Conservation (phyloP, 2,113 vertebrate genomes). For the Neolamprologus devosi region DNA sequence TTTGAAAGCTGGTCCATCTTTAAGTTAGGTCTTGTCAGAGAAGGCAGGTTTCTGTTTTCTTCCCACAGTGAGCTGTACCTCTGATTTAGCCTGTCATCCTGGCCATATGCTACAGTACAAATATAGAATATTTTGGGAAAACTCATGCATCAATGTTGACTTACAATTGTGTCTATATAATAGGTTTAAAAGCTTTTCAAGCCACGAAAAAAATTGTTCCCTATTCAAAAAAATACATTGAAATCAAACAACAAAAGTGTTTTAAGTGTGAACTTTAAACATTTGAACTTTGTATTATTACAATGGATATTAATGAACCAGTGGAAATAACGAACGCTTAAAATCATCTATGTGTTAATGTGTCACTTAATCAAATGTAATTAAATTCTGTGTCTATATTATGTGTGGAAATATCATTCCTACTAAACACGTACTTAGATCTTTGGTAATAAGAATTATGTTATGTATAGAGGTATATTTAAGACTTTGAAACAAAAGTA, state of each 20-base stretch:
- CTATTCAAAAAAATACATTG: neutral
- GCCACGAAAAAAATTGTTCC: fast-evolving
- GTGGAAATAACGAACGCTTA: neutral
- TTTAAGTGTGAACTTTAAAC: neutral
- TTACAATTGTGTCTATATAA: neutral
- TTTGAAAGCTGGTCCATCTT: neutral
- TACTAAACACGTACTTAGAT: neutral
- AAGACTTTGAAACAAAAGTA: neutral
- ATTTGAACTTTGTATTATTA: neutral
- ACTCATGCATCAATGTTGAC: neutral
- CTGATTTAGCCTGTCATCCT: neutral
- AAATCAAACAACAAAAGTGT: neutral
- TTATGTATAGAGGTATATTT: neutral
- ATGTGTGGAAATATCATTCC: neutral
- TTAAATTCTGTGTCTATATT: neutral
- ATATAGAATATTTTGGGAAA: neutral
- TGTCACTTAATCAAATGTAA: neutral
- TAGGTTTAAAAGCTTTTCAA: neutral
- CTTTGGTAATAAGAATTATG: neutral
- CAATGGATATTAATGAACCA: neutral
- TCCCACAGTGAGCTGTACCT: neutral
- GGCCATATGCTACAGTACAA: neutral
- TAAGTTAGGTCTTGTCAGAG: neutral
- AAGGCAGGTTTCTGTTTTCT: neutral
- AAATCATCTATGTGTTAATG: neutral